Conservation (phyloP, 2,113 vertebrate species). For the Vicugna pacos region DNA sequence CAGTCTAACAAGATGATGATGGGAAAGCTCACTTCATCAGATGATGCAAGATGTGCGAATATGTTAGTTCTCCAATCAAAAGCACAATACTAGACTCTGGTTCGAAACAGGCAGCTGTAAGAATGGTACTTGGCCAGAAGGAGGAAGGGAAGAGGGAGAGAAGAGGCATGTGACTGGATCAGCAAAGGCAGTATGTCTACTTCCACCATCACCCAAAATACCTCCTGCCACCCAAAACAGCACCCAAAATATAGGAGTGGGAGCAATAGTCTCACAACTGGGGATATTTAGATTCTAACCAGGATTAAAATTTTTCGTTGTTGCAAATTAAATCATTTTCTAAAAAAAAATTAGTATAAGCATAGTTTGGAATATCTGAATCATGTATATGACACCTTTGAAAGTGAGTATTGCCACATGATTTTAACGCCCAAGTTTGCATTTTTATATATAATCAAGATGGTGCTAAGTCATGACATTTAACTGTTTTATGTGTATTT, state of each 20-base stretch:
- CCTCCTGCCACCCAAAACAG: background rate
- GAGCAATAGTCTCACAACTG: background rate
- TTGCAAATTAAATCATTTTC: slow-evolving; percentile 25
- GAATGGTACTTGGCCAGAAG: background rate
- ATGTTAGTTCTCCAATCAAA: background rate
- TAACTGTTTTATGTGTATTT: background rate
- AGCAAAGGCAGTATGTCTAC: background rate
- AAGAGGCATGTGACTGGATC: background rate
- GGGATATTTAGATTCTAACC: background rate
- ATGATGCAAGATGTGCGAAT: background rate
- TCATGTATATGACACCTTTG: background rate
- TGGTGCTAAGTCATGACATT: background rate
- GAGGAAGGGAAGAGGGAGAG: background rate
- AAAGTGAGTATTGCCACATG: background rate
- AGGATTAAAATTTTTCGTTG: background rate
- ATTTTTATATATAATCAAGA: slow-evolving; percentile 30
- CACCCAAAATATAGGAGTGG: background rate
- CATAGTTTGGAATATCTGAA: background rate
- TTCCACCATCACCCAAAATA: background rate
- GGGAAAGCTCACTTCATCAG: background rate
- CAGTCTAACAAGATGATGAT: background rate
- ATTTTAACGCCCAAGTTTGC: background rate
- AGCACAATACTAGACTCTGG: background rate
- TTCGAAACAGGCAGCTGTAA: background rate
- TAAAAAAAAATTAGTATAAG: background rate